Percentiles rank a stretch among this genome's conserved stretches.
phyloP scores from a whole-genome alignment of 2,797 vertebrate genomes.

The Malurus leucopterus region DNA sequence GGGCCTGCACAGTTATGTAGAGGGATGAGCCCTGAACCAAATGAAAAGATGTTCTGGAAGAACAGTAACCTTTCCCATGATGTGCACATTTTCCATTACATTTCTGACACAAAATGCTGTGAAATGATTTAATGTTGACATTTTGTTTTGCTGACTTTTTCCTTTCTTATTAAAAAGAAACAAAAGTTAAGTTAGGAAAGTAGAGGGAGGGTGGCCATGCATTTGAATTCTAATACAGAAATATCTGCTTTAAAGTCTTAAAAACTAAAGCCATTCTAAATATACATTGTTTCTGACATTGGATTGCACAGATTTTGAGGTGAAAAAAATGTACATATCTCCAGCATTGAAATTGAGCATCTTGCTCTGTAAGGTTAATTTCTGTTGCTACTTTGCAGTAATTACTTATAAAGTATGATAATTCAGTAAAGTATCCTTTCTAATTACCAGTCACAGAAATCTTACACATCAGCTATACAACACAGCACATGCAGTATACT shows the following conservation, averaged over 20 bases:
- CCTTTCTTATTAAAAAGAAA: conserved; percentile 76
- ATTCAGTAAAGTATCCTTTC: conserved; percentile 37
- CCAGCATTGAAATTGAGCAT: neutral
- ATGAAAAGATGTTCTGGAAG: conserved; percentile 79
- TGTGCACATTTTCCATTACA: conserved; percentile 87
- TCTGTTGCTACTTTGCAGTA: conserved; percentile 33
- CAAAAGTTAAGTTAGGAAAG: conserved; percentile 61
- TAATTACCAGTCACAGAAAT: conserved; percentile 40
- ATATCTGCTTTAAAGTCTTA: neutral
- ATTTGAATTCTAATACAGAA: conserved; percentile 77
- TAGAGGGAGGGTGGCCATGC: conserved; percentile 78
- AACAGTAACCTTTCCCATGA: conserved; percentile 87
- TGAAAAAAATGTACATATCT: neutral
- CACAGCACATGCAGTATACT: neutral
- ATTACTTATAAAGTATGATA: conserved; percentile 41
- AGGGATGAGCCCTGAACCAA: conserved; percentile 72
- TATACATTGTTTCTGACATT: neutral
- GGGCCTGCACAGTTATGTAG: conserved; percentile 58
- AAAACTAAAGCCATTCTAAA: neutral
- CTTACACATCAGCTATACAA: neutral
- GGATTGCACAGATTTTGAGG: neutral
- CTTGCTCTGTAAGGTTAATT: conserved; percentile 35
- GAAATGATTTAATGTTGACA: conserved; percentile 94
- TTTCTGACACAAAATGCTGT: conserved; percentile 83
- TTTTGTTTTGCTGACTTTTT: conserved; percentile 94